These are phyloP conservation scores for Neotoma lepida DNA, from an alignment of 2,113 vertebrate species.

Conservation along the genomic window DNA sequence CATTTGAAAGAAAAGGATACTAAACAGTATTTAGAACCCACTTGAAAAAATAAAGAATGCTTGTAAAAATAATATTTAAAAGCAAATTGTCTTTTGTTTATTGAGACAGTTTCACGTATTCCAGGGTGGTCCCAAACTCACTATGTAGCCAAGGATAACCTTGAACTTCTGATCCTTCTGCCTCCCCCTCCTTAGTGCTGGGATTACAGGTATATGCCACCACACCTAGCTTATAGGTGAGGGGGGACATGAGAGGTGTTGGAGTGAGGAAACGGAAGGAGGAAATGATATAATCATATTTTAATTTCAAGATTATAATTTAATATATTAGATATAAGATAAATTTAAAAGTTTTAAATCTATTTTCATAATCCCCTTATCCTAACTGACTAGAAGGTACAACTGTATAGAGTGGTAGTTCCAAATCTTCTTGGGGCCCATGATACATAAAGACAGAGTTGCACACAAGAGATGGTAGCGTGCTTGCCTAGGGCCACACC, in stretches of 20 bases:
- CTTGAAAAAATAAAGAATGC: conserved; percentile 4
- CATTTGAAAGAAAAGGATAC: background rate
- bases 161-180: background rate
- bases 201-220: background rate
- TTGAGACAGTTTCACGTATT: background rate
- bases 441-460: conserved; percentile 15
- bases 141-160: background rate
- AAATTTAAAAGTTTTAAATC: conserved; percentile 38
- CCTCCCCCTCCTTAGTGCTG: no score
- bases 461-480: background rate
- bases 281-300: background rate
- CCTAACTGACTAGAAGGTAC: background rate
- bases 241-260: background rate
- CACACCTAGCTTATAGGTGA: background rate
- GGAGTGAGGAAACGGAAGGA: background rate
- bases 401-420: conserved; percentile 42
- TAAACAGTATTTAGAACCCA: background rate
- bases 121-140: background rate
- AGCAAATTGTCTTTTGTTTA: background rate
- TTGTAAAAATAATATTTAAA: conserved; percentile 11
- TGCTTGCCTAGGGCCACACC: conserved; percentile 23
- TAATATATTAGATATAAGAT: background rate
- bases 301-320: background rate
- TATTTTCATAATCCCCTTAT: background rate
- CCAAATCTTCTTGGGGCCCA: background rate